Conservation (phyloP, 1,140 invertebrate species). For the Aleiodes sp. region DNA sequence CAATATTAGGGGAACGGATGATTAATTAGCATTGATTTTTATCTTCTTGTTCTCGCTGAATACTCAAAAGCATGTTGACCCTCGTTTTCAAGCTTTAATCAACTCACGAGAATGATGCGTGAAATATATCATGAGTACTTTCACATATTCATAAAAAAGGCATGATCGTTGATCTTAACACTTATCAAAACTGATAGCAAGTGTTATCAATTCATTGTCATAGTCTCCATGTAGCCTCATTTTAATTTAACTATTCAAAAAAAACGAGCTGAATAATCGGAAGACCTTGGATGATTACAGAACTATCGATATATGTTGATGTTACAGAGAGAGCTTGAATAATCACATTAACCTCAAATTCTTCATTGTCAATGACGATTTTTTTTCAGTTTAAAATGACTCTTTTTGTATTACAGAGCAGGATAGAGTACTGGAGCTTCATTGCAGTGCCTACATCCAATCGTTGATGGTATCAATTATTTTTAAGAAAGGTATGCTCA, state of each 20-base stretch:
- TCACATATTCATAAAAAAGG: not conserved
- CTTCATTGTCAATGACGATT: not conserved
- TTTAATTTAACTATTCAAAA: not conserved
- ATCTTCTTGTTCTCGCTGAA: no score
- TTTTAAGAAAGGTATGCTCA: conserved; percentile 3
- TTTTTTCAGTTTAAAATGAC: not conserved
- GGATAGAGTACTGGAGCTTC: not conserved
- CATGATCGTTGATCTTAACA: not conserved
- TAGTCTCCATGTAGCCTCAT: not conserved
- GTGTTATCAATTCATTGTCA: not conserved
- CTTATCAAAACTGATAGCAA: not conserved
- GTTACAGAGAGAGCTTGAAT: not conserved
- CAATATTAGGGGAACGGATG: no score
- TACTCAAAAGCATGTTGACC: not conserved
- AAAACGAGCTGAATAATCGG: not conserved
- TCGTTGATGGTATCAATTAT: conserved; percentile 19
- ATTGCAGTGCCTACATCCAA: conserved; percentile 6
- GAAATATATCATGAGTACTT: not conserved
- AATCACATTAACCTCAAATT: not conserved
- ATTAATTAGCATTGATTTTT: no score
- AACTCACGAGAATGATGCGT: not conserved
- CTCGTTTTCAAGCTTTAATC: no score
- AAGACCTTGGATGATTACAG: no score
- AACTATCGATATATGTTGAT: no score
- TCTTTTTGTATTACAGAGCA: conserved; percentile 1